Evolutionary conservation across 2,797 vertebrate species (phyloP).

Genomic region (Typhlichthys subterraneus): DNA sequence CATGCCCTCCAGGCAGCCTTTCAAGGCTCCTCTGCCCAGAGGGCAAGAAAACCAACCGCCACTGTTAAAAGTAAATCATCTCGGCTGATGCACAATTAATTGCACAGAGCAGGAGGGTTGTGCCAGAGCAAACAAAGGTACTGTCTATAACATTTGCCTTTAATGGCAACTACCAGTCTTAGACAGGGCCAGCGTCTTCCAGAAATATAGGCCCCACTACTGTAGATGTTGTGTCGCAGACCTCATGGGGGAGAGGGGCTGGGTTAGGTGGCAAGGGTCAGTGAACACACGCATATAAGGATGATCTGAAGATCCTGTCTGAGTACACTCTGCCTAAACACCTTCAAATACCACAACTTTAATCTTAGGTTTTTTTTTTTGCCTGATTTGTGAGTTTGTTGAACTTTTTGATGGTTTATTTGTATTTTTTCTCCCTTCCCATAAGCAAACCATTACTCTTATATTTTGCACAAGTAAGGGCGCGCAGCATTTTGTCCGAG

Average conservation of each 20-base stretch:
- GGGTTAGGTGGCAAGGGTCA: conserved; percentile 1
- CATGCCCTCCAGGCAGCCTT: conserved; percentile 97
- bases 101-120: conserved; percentile 62
- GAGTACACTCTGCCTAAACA: conserved; percentile 10
- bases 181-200: conserved; percentile 75
- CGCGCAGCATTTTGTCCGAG: conserved; percentile 38
- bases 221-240: background rate
- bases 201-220: conserved; percentile 18
- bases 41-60: conserved; percentile 96
- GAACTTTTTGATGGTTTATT: background rate
- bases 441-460: conserved; percentile 30
- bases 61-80: conserved; percentile 99
- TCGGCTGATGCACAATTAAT: conserved; percentile 98
- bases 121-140: conserved; percentile 29
- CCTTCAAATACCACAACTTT: conserved; percentile 7
- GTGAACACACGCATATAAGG: conserved; percentile 17
- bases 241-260: background rate
- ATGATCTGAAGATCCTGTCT: conserved; percentile 14
- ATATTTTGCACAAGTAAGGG: conserved; percentile 33
- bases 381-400: background rate
- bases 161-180: conserved; percentile 84
- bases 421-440: background rate
- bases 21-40: conserved; percentile 95
- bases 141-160: conserved; percentile 83
- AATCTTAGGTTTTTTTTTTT: conserved; percentile 11